Conservation (phyloP, 2,888 invertebrate genomes). For the Lasioglossum figueresi region DNA sequence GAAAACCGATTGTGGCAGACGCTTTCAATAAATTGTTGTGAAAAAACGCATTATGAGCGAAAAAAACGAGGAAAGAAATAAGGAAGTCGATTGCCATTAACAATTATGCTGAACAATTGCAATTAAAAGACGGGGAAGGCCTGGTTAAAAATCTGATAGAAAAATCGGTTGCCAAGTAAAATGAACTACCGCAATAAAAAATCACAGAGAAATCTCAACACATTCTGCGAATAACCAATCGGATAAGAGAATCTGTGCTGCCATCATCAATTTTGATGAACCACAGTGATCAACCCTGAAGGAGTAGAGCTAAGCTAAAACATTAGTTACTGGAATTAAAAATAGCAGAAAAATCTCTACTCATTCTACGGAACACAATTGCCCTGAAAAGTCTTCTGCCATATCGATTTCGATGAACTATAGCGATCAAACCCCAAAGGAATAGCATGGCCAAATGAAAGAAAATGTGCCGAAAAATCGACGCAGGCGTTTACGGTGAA, state of each 20-base stretch:
- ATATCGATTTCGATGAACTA: too few relatives aligned
- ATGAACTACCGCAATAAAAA: not conserved
- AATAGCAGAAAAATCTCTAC: not conserved
- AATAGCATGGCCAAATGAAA: not conserved
- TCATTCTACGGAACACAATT: not conserved
- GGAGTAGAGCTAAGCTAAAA: not conserved
- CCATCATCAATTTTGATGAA: not conserved
- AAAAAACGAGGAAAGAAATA: not conserved
- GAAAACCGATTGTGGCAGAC: not conserved
- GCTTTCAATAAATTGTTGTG: not conserved
- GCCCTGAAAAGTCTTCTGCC: not conserved
- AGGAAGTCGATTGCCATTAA: too few relatives aligned
- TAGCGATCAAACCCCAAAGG: accelerated
- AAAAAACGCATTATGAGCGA: not conserved
- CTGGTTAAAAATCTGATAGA: not conserved
- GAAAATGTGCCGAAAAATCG: not conserved
- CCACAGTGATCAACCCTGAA: not conserved
- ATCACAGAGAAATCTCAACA: not conserved
- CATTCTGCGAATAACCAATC: not conserved
- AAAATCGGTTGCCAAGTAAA: not conserved
- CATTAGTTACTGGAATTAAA: not conserved
- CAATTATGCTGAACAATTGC: not conserved
- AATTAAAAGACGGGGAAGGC: not conserved
- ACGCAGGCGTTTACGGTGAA: not conserved
- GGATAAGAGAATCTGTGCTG: not conserved